phyloP scores from a whole-genome alignment of 2,888 invertebrate species.

The Caenorhabditis sp. region DNA sequence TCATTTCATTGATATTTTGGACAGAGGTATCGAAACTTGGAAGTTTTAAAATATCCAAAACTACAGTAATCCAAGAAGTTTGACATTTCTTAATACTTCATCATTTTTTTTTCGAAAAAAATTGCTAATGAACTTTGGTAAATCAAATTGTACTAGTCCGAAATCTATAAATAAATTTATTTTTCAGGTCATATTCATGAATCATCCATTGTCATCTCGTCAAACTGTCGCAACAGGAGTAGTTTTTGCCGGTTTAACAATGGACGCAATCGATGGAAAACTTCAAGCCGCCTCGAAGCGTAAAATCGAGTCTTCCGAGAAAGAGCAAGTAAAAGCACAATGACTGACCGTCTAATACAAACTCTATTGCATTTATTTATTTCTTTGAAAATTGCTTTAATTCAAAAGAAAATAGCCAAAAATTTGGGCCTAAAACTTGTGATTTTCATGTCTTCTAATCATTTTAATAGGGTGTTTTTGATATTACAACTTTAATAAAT shows the following conservation, averaged over 20 bases:
- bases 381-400: not conserved
- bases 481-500: not conserved
- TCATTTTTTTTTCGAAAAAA: no score
- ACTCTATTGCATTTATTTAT: not conserved
- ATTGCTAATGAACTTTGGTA: no score
- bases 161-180: no score
- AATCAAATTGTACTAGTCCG: no score
- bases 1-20: no score
- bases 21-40: no score
- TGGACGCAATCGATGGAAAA: constrained; percentile 61
- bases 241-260: constrained; percentile 62
- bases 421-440: not conserved
- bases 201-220: constrained; percentile 59
- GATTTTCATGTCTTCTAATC: not conserved
- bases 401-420: not conserved
- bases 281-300: constrained; percentile 2
- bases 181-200: constrained; percentile 50
- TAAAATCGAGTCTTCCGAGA: not conserved
- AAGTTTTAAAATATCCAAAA: not conserved
- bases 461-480: constrained; percentile 3
- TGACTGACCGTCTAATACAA: not conserved
- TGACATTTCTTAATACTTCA: no score
- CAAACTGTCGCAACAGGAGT: constrained; percentile 52
- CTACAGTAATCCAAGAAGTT: no score
- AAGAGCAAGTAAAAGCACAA: constrained; percentile 11